A percentile compares a stretch with the other conserved stretches of the same genome.
These are phyloP conservation scores for Scomber scombrus DNA, from an alignment of 2,113 vertebrate species.

Conservation along the genomic window DNA sequence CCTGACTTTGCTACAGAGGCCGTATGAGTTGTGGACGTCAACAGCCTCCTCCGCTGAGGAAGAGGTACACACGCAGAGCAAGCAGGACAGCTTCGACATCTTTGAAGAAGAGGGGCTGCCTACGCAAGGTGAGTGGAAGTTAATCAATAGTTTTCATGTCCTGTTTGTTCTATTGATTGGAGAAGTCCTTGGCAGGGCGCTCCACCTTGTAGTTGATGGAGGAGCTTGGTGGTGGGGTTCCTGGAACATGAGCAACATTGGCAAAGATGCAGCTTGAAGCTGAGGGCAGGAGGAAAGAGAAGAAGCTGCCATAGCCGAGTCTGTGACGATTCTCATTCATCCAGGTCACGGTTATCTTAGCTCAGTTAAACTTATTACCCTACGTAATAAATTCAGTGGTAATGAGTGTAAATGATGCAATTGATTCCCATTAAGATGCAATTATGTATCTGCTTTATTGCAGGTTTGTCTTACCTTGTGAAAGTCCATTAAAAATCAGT, in stretches of 20 bases:
- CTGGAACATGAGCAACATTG: no score
- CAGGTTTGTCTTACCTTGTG: conserved; percentile 3
- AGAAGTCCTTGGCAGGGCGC: not conserved
- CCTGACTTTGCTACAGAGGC: conserved; percentile 90
- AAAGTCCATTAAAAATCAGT: not conserved
- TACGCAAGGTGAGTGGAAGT: conserved; percentile 84
- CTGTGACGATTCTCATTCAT: no score
- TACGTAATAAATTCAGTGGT: no score
- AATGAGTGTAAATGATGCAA: no score
- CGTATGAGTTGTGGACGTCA: conserved; percentile 85
- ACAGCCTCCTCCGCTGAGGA: conserved; percentile 59
- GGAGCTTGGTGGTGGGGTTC: no score
- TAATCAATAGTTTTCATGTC: not conserved
- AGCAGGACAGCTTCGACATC: conserved; percentile 97
- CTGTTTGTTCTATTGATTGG: not conserved
- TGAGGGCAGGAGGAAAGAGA: no score
- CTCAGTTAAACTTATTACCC: no score
- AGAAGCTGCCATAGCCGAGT: no score
- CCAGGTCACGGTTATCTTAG: no score
- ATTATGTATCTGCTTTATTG: not conserved
- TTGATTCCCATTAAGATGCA: no score
- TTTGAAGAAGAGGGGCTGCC: conserved; percentile 97
- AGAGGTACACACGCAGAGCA: conserved; percentile 84
- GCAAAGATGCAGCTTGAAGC: no score
- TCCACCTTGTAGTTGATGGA: no score